A percentile compares a stretch with the other conserved stretches of the same genome.
Evolutionary conservation across 2,888 invertebrate genomes (phyloP).

Genomic region (Spodoptera exigua): DNA sequence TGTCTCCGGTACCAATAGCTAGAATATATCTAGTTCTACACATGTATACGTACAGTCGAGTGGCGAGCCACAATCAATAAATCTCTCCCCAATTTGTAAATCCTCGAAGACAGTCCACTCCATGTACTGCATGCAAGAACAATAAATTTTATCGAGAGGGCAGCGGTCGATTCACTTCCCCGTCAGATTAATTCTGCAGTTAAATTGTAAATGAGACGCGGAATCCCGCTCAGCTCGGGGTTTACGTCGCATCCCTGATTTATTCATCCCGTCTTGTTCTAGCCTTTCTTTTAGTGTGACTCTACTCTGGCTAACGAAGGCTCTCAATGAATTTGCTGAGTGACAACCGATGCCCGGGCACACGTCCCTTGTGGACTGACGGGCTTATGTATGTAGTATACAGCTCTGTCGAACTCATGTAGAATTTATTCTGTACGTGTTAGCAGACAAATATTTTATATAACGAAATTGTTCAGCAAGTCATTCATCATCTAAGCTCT

Average conservation of each 20-base stretch:
- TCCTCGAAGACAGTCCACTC: conserved; percentile 27
- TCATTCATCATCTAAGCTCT: background rate
- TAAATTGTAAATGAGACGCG: conserved; percentile 58
- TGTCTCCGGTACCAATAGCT: too few species aligned
- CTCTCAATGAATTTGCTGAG: conserved; percentile 38
- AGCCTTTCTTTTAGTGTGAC: conserved; percentile 34
- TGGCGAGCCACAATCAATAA: conserved; percentile 33
- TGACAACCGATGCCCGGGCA: conserved; percentile 39
- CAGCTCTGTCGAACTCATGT: conserved; percentile 3
- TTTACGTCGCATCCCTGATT: conserved; percentile 53
- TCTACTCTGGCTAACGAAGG: conserved; percentile 51
- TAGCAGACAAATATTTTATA: too few species aligned
- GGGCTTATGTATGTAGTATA: too few species aligned
- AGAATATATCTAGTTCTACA: too few species aligned
- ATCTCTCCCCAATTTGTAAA: conserved; percentile 46
- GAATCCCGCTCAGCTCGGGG: conserved; percentile 28
- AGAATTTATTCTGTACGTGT: background rate
- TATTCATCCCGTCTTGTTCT: conserved; percentile 51
- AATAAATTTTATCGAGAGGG: conserved; percentile 51
- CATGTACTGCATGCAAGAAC: conserved; percentile 45
- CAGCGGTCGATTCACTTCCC: conserved; percentile 48
- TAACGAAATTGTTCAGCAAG: too few species aligned
- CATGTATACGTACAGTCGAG: background rate
- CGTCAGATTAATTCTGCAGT: conserved; percentile 57
- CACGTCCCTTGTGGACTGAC: background rate